Base-by-base conservation (phyloP, 2,797 vertebrate genomes). In the Hydrocynus forskahlii region DNA sequence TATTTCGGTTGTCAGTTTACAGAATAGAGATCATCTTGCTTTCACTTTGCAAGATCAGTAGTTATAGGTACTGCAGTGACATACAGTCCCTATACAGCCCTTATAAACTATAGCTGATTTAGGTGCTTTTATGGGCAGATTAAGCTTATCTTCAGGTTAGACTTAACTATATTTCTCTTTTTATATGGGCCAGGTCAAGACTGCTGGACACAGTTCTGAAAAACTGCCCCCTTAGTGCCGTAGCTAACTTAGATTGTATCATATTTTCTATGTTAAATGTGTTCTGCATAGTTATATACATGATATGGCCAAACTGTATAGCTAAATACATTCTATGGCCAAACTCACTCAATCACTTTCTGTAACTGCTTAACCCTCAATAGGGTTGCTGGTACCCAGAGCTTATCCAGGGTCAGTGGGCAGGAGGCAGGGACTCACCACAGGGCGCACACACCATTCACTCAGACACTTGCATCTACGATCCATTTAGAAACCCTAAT, bases 1-100 rank as follows among this genome's bases (percentile, higher is more conserved):
- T 10, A 45, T 45, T 45, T n/a, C 21, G 19, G 13, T 38, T 14
- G 10, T 52, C 5, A 10, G 25, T 55, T 55, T 55, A 55, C 9
- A 38, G 50, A 38, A 21, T 40, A 57, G 9, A 57, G 45, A 4
- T 29, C 23, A n/a, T 73, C 52, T 40, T 57, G 70, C 25, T 57
- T 72, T 55, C 52, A 72, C 45, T 52, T 13, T 7, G 7, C 69
- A 52, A 29, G 23, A 17, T 50, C 17, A 19, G 25, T 57, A 38
- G 55, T 73, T 57, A 17, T 73, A 57, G 29, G 17, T 17, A 40
- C 52, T 25, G 38, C 52, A 73, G 29, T 21, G 52, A 71, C 69
- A 71, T 48, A 73, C 57, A 52, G 25, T n/a, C n/a, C n/a, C n/a
- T n/a, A n/a, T n/a, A n/a, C n/a, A 57, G 17, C 25, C 19, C 29